Percentiles rank a stretch among this genome's conserved stretches.
phyloP scores from a whole-genome alignment of 2,797 vertebrate species.

The Phaenicophaeus curvirostris region DNA sequence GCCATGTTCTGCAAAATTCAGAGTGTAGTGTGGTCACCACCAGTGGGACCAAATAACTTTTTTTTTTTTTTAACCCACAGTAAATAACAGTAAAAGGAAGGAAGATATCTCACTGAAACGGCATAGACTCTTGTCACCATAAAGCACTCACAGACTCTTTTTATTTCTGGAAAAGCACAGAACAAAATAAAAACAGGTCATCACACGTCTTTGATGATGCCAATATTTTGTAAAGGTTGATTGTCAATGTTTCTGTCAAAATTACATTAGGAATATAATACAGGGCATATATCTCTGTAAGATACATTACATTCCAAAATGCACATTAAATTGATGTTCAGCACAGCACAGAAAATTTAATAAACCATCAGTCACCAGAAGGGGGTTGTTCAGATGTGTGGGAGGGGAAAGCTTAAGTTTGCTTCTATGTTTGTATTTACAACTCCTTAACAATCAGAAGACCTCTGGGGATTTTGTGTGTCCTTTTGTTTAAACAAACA shows the following conservation, averaged over 20 bases:
- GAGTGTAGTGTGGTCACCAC: background rate
- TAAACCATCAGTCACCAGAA: constrained; percentile 8
- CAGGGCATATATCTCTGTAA: background rate
- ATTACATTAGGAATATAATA: background rate
- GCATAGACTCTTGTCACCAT: background rate
- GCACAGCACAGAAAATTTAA: constrained; percentile 41
- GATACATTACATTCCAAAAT: background rate
- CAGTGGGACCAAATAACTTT: background rate
- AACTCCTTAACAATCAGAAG: constrained; percentile 39
- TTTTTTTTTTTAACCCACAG: background rate
- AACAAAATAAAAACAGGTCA: constrained; percentile 3
- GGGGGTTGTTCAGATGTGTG: background rate
- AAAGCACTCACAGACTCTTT: background rate
- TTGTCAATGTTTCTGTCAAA: background rate
- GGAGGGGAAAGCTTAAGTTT: background rate
- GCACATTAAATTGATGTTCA: background rate
- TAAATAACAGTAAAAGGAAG: background rate
- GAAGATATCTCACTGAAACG: background rate
- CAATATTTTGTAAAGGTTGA: background rate
- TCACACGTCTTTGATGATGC: background rate
- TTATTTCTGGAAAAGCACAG: background rate
- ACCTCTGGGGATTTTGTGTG: constrained; percentile 49
- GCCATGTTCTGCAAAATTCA: background rate
- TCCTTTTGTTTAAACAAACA: constrained; percentile 50
- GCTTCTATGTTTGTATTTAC: constrained; percentile 22